Base-by-base conservation (phyloP, 2,888 invertebrate genomes). In the Ophion costatus region DNA sequence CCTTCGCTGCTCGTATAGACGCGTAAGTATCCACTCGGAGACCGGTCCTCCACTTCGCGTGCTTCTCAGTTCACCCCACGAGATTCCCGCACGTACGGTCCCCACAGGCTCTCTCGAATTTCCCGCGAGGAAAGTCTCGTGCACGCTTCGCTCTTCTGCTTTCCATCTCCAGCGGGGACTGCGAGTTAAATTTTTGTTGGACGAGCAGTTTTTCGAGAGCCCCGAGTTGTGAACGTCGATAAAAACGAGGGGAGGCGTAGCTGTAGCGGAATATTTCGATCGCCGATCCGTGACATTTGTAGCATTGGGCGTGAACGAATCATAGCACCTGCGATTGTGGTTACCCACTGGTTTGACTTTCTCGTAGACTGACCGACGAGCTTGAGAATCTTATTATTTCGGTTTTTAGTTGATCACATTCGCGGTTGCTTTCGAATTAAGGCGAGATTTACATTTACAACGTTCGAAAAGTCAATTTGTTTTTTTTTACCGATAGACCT, bases 111-210 rank as follows among this genome's bases (percentile, higher is more conserved):
- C 51, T 51, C 67, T 67, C n/a, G 45, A 33, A 70, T 63, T 78
- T 57, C 64, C 56, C 38, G 71, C 17, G 56, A 79, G 24, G 51
- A 75, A 64, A 61, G 11, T 33, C 57, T 56, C 22, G 22, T 33
- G 56, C 29, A 33, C 74, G 29, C 70, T 33, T 29, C 3, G 5
- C 22, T 71, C 14, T 66, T 42, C 67, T 57, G 56, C 57, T n/a
- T 33, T 59, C 45, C 63, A 69, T 66, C 70, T 45, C 56, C 67
- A 29, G 20, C 63, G 24, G 24, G 29, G 57, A 59, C 24, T 67
- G 75, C 70, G 29, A 79, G 73, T 59, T 57, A 70, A 82, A 76
- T 84, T 84, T 82, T 81, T 42, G 71, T 79, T 75, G 81, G 78
- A 70, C 71, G 75, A 71, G 61, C 42, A 61, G 79, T 79, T 79